Evolutionary conservation across 2,113 vertebrate species (phyloP), one percentile per base, ranked within the genome.

Genomic region (Oncorhynchus clarkii): DNA sequence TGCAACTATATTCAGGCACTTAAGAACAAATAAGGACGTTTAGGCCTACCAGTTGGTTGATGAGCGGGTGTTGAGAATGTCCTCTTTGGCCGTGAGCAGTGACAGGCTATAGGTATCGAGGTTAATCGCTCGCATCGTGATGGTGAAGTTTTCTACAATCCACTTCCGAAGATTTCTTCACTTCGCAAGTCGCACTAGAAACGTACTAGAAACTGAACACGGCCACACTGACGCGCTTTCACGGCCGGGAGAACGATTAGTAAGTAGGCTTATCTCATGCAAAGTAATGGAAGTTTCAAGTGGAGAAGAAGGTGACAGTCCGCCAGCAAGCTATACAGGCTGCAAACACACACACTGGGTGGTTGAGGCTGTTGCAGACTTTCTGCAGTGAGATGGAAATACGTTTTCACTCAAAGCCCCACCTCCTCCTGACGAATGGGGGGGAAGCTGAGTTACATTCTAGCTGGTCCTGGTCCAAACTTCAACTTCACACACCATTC

Each of bases 51-150:
- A 96, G 91, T 92, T 92, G 75, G 93, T 93, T 71, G 92, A 94
- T 24, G 92, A 93, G 1, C 93, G 90, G 7, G 90, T 88, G 88
- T 94, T 95, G 49, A 92, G 85, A 84, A 95, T 93, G 90, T 96
- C 95, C 85, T 94, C 94, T 82, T 93, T 93, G 69, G 94, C 95
- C 34, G 94, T 94, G 80, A 95, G 88, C 87, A 95, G 90, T 66
- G 94, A 95, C 87, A 95, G 84, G 87, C 89, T 90, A 91, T 94
- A 94, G 87, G 93, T 93, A 86, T 94, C 94, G 89, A 95, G 90
- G 89, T 95, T 93, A 78, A 93, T 88, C 79, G 89, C 80, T 77
- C 70, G 83, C 91, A 86, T 92, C 85, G 80, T 93, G 84, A 80
- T 88, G 85, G 77, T 64, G 26, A 89, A 81, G 79, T 90, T 87